These are phyloP conservation scores for Condylostylus longicornis DNA, from an alignment of 1,140 invertebrate genomes.

Conservation along the genomic window DNA sequence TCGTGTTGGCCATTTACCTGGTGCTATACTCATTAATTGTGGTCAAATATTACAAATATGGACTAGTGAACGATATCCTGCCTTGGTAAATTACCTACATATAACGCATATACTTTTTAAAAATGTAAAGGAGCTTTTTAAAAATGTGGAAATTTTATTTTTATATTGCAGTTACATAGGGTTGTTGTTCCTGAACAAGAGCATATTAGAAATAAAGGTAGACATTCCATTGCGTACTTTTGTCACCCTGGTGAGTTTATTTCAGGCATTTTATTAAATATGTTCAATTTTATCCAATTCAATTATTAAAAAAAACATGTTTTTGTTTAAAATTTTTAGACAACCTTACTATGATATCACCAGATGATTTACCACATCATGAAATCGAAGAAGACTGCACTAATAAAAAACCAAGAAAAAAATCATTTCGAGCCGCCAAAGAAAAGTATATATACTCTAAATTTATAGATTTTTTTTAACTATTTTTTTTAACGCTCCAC, in stretches of 20 bases:
- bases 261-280: constrained; percentile 6
- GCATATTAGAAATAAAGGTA: constrained; percentile 39
- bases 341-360: constrained; percentile 40
- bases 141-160: not conserved
- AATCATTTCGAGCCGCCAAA: constrained; percentile 31
- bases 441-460: constrained; percentile 17
- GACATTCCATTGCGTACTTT: constrained; percentile 62
- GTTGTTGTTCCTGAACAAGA: constrained; percentile 51
- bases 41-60: constrained; percentile 62
- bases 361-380: constrained; percentile 30
- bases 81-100: constrained; percentile 41
- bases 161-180: constrained; percentile 43
- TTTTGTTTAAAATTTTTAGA: constrained; percentile 10
- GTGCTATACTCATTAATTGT: constrained; percentile 60
- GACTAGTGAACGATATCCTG: constrained; percentile 53
- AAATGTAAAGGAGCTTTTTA: no score
- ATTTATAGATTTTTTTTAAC: constrained; percentile 3
- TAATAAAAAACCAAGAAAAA: constrained; percentile 35
- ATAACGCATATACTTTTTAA: not conserved
- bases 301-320: not conserved
- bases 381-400: constrained; percentile 29
- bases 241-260: constrained; percentile 52
- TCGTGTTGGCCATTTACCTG: constrained; percentile 58
- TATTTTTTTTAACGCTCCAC: constrained; percentile 6
- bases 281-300: not conserved